Percentiles rank a stretch among this genome's conserved stretches.
phyloP scores from a whole-genome alignment of 2,888 invertebrate species.

The Dione vanillae region DNA sequence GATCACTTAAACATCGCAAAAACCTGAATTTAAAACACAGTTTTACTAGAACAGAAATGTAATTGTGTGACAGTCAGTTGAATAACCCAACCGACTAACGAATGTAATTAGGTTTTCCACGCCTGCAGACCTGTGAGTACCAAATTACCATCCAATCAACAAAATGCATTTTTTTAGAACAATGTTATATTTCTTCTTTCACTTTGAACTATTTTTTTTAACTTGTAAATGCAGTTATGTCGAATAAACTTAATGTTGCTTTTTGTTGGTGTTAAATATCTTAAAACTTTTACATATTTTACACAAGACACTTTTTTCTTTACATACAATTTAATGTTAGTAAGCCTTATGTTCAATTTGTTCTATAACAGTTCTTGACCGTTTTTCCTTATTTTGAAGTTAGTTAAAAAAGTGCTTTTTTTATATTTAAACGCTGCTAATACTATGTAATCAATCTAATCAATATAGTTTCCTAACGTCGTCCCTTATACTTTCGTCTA shows the following conservation, averaged over 20 bases:
- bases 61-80: conserved; percentile 44
- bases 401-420: too few relatives aligned
- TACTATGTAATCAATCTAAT: too few relatives aligned
- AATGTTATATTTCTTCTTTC: conserved; percentile 33
- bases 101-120: conserved; percentile 47
- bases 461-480: too few relatives aligned
- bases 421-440: too few relatives aligned
- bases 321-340: too few relatives aligned
- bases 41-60: conserved; percentile 41
- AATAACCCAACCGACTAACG: conserved; percentile 46
- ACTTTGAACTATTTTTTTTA: conserved; percentile 21
- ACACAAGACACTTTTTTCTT: too few relatives aligned
- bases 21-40: conserved; percentile 36
- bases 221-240: conserved; percentile 5
- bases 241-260: neutral
- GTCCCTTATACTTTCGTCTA: too few relatives aligned
- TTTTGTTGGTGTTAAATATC: neutral
- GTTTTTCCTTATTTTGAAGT: too few relatives aligned
- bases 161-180: conserved; percentile 42
- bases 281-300: too few relatives aligned
- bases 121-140: conserved; percentile 42
- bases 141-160: conserved; percentile 44
- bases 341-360: too few relatives aligned
- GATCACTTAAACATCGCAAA: conserved; percentile 11
- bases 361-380: too few relatives aligned